These are phyloP conservation scores for Sycophaga agraensis DNA, from an alignment of 1,140 invertebrate species.

Conservation along the genomic window DNA sequence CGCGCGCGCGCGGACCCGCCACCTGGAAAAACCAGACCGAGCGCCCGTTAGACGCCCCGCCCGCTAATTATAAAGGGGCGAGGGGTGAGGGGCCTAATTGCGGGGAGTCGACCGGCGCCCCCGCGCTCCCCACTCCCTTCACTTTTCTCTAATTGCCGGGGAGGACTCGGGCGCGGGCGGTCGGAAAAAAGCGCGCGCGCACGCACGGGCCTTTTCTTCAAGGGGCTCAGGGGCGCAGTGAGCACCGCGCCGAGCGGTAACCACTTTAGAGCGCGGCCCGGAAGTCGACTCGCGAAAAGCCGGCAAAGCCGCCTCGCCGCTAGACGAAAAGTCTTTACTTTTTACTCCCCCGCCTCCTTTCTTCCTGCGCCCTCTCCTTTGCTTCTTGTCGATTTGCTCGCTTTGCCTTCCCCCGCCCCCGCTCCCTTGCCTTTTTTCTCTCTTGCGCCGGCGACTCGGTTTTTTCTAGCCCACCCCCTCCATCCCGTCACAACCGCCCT, in stretches of 20 bases:
- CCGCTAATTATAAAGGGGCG: no score
- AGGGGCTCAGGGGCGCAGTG: no score
- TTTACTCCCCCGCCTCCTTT: not conserved
- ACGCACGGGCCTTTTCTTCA: constrained; percentile 5
- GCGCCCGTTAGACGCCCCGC: no score
- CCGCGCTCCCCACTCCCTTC: no score
- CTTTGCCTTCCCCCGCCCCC: no score
- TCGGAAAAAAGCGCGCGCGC: not conserved
- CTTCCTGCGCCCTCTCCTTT: not conserved
- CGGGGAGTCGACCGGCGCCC: no score
- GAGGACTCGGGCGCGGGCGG: no score
- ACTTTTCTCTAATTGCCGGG: no score
- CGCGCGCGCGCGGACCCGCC: no score
- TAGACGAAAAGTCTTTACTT: constrained; percentile 20
- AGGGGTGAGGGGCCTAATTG: no score
- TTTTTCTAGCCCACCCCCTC: not conserved
- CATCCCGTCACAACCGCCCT: not conserved
- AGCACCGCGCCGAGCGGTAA: not conserved
- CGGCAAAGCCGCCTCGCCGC: not conserved
- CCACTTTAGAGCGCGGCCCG: constrained; percentile 8
- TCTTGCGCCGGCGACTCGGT: not conserved
- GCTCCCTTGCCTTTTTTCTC: not conserved
- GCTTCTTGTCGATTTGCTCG: not conserved
- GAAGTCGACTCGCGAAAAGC: constrained; percentile 10
- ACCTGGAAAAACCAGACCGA: no score